Base-by-base conservation (phyloP, 2,888 invertebrate species). In the Microctonus brassicae region DNA sequence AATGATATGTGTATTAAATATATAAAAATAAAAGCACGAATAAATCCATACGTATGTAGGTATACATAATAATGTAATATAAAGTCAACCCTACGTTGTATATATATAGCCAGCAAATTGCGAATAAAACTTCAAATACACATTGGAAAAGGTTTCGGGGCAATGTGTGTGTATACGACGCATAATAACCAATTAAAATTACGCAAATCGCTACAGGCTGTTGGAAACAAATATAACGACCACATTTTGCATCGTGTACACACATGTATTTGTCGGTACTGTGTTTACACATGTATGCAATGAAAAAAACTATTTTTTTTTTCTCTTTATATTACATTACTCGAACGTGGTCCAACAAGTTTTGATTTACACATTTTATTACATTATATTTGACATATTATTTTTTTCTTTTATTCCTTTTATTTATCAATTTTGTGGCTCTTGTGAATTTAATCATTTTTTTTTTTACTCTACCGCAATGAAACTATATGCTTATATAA, bases 181-280 rank as follows among this genome's bases (percentile, higher is more conserved):
- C 63, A 70, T 76, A 80, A 81, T 79, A 79, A 81, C 74, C 79
- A 79, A 81, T 80, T 78, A 81, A 81, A 80, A 80, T 77, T 72
- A 76, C 75, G 76, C 73, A 76, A 74, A 77, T 77, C 69, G 53
- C 65, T 68, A n/a, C 47, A 57, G 47, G 34, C 73, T 69, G 67
- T 70, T 69, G 47, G 39, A 7, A 62, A 22, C 36, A 47, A 24
- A 62, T 62, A 17, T 26, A 42, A 62, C 26, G 24, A 39, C 42
- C n/a, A 24, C 22, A 39, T 42, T 62, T 62, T 55, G 10, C 10
- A 61, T 13, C 24, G 22, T 62, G 22, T 22, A 57, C 33, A 11
- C 55, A 42, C 20, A 57, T 52, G 57, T 55, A 52, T 24, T 34
- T 36, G 55, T 42, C 6, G 20, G 1, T 17, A 63, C 39, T 61